phyloP scores from a whole-genome alignment of 2,888 invertebrate genomes.

The Eristalis pertinax region DNA sequence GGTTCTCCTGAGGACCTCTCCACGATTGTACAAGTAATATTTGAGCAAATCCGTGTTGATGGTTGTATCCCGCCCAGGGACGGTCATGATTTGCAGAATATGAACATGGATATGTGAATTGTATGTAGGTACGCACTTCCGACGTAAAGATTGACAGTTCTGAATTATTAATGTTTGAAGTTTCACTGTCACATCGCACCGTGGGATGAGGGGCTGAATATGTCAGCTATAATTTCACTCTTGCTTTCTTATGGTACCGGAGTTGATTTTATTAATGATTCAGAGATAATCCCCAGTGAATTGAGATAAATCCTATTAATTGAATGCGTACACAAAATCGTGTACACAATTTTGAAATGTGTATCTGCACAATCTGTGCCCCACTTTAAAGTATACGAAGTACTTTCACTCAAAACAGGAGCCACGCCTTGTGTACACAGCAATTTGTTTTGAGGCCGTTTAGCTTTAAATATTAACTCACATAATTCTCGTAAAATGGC shows the following conservation, averaged over 20 bases:
- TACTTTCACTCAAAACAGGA: not conserved
- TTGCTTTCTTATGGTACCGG: not conserved
- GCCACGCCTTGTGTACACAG: not conserved
- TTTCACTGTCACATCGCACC: not conserved
- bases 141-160: conserved; percentile 9
- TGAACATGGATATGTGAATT: conserved; percentile 1
- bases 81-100: conserved; percentile 40
- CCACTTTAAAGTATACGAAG: not conserved
- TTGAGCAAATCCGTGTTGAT: not conserved
- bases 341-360: not conserved
- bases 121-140: not conserved
- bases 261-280: not conserved
- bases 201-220: not conserved
- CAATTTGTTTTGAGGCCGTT: not conserved
- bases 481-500: not conserved
- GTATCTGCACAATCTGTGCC: not conserved
- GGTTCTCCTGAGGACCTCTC: not conserved
- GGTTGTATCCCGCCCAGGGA: conserved; percentile 24
- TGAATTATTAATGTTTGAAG: conserved; percentile 22
- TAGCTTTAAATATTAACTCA: not conserved
- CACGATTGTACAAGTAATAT: conserved; percentile 16
- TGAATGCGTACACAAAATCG: not conserved
- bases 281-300: not conserved
- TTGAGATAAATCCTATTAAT: conserved; percentile 1
- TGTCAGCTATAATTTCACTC: not conserved